These are phyloP conservation scores for Tenthredo mesomela DNA, from an alignment of 2,888 invertebrate species.

Conservation along the genomic window DNA sequence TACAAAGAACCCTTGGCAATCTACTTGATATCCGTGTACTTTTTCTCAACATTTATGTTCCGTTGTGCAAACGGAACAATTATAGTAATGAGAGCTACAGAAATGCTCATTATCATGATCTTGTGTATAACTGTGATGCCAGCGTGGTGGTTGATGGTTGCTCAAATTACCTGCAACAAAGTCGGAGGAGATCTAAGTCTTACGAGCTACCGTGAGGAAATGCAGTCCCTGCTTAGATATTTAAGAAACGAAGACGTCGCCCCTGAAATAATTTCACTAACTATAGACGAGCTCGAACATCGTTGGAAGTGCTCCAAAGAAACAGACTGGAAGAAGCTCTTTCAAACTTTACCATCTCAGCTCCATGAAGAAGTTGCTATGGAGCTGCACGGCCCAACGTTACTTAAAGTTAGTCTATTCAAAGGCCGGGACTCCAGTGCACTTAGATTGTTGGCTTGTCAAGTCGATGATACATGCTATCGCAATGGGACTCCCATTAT, in stretches of 20 bases:
- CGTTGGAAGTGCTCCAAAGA: constrained; percentile 42
- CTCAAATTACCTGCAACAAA: constrained; percentile 35
- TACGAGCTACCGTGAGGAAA: constrained; percentile 35
- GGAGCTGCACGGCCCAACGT: constrained; percentile 27
- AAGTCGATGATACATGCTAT: constrained; percentile 26
- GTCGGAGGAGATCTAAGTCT: constrained; percentile 40
- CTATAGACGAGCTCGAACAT: constrained; percentile 39
- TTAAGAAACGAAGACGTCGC: constrained; percentile 29
- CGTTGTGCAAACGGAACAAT: constrained; percentile 38
- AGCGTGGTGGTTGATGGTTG: constrained; percentile 37
- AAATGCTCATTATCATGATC: constrained; percentile 29
- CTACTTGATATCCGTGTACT: constrained; percentile 31
- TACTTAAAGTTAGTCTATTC: constrained; percentile 30
- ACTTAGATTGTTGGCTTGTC: constrained; percentile 36
- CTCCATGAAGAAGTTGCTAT: constrained; percentile 38
- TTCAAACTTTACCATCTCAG: constrained; percentile 36
- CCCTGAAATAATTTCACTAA: constrained; percentile 4
- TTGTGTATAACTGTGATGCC: constrained; percentile 25
- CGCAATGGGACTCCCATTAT: constrained; percentile 58
- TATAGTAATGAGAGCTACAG: background rate
- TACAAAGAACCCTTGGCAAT: constrained; percentile 24
- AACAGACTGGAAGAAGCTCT: constrained; percentile 36
- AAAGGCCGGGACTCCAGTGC: constrained; percentile 25
- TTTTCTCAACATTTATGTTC: constrained; percentile 32
- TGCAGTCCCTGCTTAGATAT: constrained; percentile 32